phyloP scores from a whole-genome alignment of 2,797 vertebrate species.

The Molossus molossus region DNA sequence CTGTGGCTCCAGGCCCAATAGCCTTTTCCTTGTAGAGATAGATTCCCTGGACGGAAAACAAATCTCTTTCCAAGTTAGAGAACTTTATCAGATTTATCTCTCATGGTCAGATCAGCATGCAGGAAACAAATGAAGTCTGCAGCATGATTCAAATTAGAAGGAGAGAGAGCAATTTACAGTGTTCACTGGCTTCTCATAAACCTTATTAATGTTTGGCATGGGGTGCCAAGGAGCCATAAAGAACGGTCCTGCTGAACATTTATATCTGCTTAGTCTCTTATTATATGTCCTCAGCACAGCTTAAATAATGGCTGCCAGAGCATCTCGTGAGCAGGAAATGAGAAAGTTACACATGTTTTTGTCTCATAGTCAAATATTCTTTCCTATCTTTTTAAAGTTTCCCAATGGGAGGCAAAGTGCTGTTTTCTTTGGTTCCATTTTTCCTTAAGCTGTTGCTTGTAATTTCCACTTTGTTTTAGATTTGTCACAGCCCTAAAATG shows the following conservation, averaged over 20 bases:
- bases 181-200: slow-evolving; percentile 89
- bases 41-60: slow-evolving; percentile 86
- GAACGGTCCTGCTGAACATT: slow-evolving; percentile 87
- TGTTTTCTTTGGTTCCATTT: slow-evolving; percentile 83
- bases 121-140: slow-evolving; percentile 88
- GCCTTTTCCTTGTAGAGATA: slow-evolving; percentile 79
- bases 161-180: slow-evolving; percentile 86
- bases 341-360: slow-evolving; percentile 89
- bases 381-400: slow-evolving; percentile 77
- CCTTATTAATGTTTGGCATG: slow-evolving; percentile 88
- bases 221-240: slow-evolving; percentile 89
- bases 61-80: slow-evolving; percentile 83
- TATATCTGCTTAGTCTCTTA: slow-evolving; percentile 87
- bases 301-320: slow-evolving; percentile 87
- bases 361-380: slow-evolving; percentile 89
- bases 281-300: slow-evolving; percentile 85
- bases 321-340: slow-evolving; percentile 90
- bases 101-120: slow-evolving; percentile 84
- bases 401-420: slow-evolving; percentile 81
- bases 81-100: slow-evolving; percentile 89
- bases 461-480: slow-evolving; percentile 89
- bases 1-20: slow-evolving; percentile 86
- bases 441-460: slow-evolving; percentile 86
- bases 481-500: slow-evolving; percentile 78
- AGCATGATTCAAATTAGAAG: slow-evolving; percentile 88